Percentiles rank a stretch among this genome's conserved stretches.
Conservation (phyloP, 2,888 invertebrate species). For the Drosophila lutescens region DNA sequence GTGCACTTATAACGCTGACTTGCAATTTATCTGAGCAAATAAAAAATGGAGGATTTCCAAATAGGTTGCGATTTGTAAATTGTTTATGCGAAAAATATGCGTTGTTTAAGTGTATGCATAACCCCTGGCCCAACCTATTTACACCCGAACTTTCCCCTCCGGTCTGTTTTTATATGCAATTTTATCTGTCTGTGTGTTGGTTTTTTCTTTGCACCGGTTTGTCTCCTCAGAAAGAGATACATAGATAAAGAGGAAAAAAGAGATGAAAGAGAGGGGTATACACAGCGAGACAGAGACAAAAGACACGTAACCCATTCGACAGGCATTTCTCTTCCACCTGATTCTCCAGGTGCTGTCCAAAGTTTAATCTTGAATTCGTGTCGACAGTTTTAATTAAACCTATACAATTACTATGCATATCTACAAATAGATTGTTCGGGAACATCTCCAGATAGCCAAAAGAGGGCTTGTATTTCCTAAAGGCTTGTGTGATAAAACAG, state of each 20-base stretch:
- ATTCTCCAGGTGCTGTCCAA: constrained; percentile 48
- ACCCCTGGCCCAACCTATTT: constrained; percentile 41
- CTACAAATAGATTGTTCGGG: constrained; percentile 52
- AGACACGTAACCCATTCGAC: constrained; percentile 29
- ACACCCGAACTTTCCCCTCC: constrained; percentile 69
- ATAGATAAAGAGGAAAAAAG: constrained; percentile 15
- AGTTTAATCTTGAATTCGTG: constrained; percentile 49
- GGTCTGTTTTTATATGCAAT: constrained; percentile 60
- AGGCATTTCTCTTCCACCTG: constrained; percentile 27
- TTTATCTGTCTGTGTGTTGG: constrained; percentile 60
- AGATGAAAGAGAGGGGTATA: constrained; percentile 11
- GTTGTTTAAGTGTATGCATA: constrained; percentile 50
- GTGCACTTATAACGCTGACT: constrained; percentile 45
- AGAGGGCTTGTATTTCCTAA: constrained; percentile 34
- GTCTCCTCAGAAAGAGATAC: constrained; percentile 21
- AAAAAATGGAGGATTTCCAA: constrained; percentile 27
- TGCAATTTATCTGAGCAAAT: constrained; percentile 27
- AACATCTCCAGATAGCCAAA: constrained; percentile 44
- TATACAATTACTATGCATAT: constrained; percentile 33
- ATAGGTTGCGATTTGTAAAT: constrained; percentile 12
- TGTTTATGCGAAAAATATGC: constrained; percentile 54
- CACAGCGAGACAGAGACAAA: constrained; percentile 9
- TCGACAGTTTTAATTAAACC: constrained; percentile 28
- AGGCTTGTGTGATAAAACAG: constrained; percentile 7
- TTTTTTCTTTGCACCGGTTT: constrained; percentile 48